phyloP scores from a whole-genome alignment of 2,113 vertebrate genomes.

The Sterrhoptilus dennistouni region DNA sequence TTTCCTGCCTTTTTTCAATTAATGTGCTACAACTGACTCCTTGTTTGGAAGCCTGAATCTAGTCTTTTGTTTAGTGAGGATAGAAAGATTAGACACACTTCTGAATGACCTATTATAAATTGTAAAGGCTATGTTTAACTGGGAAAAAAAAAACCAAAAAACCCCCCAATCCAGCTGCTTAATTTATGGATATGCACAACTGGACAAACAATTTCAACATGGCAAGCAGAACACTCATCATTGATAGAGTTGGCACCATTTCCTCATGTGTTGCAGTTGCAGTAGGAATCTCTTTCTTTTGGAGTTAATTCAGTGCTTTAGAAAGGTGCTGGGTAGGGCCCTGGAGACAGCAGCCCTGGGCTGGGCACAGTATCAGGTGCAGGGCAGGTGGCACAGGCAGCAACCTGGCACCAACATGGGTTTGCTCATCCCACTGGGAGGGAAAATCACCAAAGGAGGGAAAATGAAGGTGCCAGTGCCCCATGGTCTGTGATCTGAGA shows the following conservation, averaged over 20 bases:
- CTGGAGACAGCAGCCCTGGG: not conserved
- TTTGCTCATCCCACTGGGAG: not conserved
- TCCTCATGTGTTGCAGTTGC: not conserved
- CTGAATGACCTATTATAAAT: constrained; percentile 68
- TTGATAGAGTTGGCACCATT: constrained; percentile 51
- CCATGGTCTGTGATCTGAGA: not conserved
- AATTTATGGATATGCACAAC: constrained; percentile 68
- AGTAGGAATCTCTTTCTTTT: constrained; percentile 59
- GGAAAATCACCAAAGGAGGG: not conserved
- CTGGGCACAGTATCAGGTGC: not conserved
- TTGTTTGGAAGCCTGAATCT: constrained; percentile 64
- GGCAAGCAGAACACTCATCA: constrained; percentile 53
- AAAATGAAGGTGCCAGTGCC: not conserved
- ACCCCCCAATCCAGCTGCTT: constrained; percentile 65
- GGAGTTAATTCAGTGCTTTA: constrained; percentile 27
- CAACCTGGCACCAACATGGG: not conserved
- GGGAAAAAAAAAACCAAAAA: not conserved
- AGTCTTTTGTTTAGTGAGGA: constrained; percentile 46
- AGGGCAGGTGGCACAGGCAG: not conserved
- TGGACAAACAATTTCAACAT: constrained; percentile 61
- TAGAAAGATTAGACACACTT: constrained; percentile 69
- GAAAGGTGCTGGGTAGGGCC: not conserved
- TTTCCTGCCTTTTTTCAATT: not conserved
- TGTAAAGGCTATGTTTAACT: constrained; percentile 58
- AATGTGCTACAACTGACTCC: constrained; percentile 58